Percentiles rank a stretch among this genome's conserved stretches.
Evolutionary conservation across 2,888 invertebrate genomes (phyloP).

Genomic region (Busseola fusca): DNA sequence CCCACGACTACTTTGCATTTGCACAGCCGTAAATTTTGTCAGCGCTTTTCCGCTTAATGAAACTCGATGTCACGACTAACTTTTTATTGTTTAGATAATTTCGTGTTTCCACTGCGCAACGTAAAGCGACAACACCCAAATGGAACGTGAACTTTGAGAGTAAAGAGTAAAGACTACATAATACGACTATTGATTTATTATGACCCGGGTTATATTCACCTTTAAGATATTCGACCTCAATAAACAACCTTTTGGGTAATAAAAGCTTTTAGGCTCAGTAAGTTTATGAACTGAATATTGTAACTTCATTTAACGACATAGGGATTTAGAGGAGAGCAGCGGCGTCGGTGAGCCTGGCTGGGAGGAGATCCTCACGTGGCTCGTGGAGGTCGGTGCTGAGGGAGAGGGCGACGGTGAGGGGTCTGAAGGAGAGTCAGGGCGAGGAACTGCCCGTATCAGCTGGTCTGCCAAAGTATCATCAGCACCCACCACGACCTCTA

Average conservation of each 20-base stretch:
- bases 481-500: conserved; percentile 72
- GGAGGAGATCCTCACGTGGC: conserved; percentile 97
- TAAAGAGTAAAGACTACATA: conserved; percentile 42
- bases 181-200: conserved; percentile 67
- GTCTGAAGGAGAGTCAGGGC: conserved; percentile 89
- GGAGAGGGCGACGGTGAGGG: conserved; percentile 88
- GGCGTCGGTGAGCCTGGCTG: conserved; percentile 86
- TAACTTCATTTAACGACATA: conserved; percentile 58
- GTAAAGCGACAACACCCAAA: conserved; percentile 52
- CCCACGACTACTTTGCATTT: conserved; percentile 75
- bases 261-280: conserved; percentile 62
- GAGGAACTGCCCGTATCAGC: conserved; percentile 95
- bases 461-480: conserved; percentile 92
- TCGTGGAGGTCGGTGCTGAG: conserved; percentile 96
- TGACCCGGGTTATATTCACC: conserved; percentile 67
- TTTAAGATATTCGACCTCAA: conserved; percentile 65
- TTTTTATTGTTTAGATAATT: conserved; percentile 70
- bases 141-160: conserved; percentile 57
- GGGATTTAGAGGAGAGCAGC: conserved; percentile 78
- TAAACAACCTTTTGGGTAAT: conserved; percentile 64
- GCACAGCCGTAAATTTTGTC: conserved; percentile 75
- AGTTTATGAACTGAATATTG: conserved; percentile 58
- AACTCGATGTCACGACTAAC: conserved; percentile 77
- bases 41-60: conserved; percentile 78
- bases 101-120: conserved; percentile 61